These are phyloP conservation scores for Sesia bembeciformis DNA, from an alignment of 2,888 invertebrate species.

Conservation along the genomic window DNA sequence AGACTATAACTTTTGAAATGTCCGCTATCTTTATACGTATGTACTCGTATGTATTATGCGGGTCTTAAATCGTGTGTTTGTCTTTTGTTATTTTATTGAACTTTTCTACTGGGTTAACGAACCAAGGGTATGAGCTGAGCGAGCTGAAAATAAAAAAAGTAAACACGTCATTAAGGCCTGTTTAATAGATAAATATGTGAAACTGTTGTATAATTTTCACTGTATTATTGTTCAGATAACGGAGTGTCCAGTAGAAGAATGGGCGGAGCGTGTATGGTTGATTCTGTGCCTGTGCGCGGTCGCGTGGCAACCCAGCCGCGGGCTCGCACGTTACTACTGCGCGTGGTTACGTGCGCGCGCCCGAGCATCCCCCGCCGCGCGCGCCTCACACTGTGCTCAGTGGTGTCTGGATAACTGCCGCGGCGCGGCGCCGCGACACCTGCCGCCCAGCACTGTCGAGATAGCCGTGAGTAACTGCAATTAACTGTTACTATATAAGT, in stretches of 20 bases:
- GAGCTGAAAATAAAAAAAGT: neutral
- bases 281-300: conserved; percentile 91
- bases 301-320: conserved; percentile 92
- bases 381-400: conserved; percentile 86
- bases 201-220: no score
- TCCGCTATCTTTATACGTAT: no score
- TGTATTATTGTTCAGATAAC: conserved; percentile 66
- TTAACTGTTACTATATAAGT: conserved; percentile 36
- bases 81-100: no score
- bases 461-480: conserved; percentile 81
- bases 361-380: conserved; percentile 17
- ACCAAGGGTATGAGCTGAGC: no score
- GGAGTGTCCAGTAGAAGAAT: conserved; percentile 89
- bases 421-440: conserved; percentile 86
- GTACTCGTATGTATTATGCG: no score
- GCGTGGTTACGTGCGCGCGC: conserved; percentile 56
- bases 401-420: conserved; percentile 96
- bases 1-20: no score
- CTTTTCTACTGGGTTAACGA: no score
- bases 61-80: no score
- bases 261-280: conserved; percentile 90
- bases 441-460: conserved; percentile 94
- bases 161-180: neutral
- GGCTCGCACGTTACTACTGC: conserved; percentile 85
- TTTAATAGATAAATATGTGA: neutral